Conservation (phyloP, 2,113 vertebrate species). For the Aegotheles bennettii region DNA sequence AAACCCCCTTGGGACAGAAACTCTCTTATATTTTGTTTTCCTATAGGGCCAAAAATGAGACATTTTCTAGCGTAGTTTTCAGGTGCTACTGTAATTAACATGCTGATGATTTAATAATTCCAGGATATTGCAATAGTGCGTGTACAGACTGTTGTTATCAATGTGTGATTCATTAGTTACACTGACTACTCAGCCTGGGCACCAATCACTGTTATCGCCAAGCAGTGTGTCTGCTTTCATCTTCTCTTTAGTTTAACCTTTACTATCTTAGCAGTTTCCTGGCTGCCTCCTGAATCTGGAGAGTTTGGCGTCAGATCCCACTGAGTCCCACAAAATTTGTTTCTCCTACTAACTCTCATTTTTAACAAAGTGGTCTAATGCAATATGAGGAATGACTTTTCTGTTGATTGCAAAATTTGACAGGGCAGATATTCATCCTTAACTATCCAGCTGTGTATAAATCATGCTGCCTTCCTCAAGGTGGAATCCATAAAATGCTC, state of each 20-base stretch:
- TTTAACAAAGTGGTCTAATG: slow-evolving; percentile 5
- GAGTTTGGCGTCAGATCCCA: neutral
- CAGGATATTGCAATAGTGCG: neutral
- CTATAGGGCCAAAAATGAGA: neutral
- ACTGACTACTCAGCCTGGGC: neutral
- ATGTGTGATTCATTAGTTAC: neutral
- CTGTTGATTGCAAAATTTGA: neutral
- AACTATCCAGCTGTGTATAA: slow-evolving; percentile 7
- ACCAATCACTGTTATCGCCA: neutral
- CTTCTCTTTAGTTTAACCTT: slow-evolving; percentile 12
- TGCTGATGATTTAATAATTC: neutral
- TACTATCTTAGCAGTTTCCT: neutral
- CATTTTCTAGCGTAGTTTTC: neutral
- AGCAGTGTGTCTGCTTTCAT: neutral
- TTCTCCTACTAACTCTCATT: neutral
- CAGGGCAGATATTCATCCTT: neutral
- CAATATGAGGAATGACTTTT: neutral
- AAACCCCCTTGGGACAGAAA: neutral
- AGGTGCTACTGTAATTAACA: neutral
- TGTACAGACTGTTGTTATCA: neutral
- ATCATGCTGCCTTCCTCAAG: slow-evolving; percentile 36
- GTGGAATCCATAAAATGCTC: slow-evolving; percentile 41
- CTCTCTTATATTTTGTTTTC: neutral
- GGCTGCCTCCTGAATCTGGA: neutral
- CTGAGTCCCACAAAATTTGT: neutral